Evolutionary conservation across 2,888 invertebrate species (phyloP).

Genomic region (Dione juno): DNA sequence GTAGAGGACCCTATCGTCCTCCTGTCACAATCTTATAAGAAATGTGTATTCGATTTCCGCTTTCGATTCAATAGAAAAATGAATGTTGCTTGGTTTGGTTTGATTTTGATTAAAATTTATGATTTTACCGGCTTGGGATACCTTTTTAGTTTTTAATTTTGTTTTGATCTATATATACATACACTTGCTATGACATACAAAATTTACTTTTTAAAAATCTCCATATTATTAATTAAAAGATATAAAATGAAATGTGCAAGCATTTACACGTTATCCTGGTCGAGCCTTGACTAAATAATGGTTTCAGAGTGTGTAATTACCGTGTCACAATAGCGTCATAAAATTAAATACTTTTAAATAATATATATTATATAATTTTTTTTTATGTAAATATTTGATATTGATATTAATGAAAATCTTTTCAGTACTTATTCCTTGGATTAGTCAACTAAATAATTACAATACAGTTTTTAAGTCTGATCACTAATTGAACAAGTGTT

Average conservation of each 20-base stretch:
- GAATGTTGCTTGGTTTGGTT: constrained; percentile 10
- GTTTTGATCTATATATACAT: neutral
- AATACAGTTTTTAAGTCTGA: constrained; percentile 73
- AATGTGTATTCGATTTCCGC: constrained; percentile 58
- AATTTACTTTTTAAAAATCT: neutral
- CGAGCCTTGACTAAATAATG: constrained; percentile 45
- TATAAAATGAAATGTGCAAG: constrained; percentile 33
- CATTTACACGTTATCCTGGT: constrained; percentile 42
- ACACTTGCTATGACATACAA: neutral
- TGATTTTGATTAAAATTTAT: neutral
- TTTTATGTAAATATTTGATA: neutral
- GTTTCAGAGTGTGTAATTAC: constrained; percentile 48
- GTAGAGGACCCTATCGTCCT: constrained; percentile 49
- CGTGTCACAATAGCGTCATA: constrained; percentile 42
- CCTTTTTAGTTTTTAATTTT: neutral
- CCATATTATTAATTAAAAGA: neutral
- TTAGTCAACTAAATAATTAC: constrained; percentile 55
- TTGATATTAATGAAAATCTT: neutral
- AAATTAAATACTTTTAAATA: constrained; percentile 30
- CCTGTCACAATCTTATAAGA: constrained; percentile 55
- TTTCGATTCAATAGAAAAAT: constrained; percentile 44
- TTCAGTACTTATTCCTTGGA: neutral
- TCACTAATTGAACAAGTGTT: constrained; percentile 83
- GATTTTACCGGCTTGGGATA: neutral
- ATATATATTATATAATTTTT: neutral